Percentiles rank a stretch among this genome's conserved stretches.
Conservation (phyloP, 2,113 vertebrate species). For the Spermophilus dauricus region DNA sequence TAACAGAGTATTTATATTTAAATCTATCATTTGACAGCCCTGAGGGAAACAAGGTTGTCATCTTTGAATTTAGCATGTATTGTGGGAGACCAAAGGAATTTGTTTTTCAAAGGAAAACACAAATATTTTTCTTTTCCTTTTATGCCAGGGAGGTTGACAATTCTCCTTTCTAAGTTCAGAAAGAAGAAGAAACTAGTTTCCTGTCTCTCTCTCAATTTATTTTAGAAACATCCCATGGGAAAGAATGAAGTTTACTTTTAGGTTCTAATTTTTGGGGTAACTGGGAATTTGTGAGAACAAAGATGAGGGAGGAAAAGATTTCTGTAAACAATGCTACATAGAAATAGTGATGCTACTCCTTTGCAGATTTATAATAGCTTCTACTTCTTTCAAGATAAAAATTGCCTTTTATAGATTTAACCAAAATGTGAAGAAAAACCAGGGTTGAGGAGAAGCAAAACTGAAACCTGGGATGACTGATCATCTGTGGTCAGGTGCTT, state of each 20-base stretch:
- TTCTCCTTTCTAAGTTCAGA: neutral
- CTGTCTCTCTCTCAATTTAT: neutral
- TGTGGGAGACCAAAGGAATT: neutral
- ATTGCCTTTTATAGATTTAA: neutral
- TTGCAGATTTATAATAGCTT: neutral
- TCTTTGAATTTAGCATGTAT: neutral
- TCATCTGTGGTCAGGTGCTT: neutral
- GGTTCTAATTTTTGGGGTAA: neutral
- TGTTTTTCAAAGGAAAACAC: constrained; percentile 7
- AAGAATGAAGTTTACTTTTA: neutral
- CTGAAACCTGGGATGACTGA: neutral
- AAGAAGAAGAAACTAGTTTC: neutral
- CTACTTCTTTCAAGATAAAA: constrained; percentile 2
- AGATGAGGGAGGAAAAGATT: neutral
- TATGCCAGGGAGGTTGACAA: neutral
- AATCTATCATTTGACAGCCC: neutral
- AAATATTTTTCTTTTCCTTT: neutral
- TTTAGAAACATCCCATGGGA: neutral
- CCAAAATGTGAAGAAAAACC: neutral
- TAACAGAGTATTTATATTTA: neutral
- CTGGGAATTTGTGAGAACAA: neutral
- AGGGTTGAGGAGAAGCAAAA: neutral
- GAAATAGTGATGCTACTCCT: neutral
- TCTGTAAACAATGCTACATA: neutral
- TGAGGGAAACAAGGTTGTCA: neutral